phyloP scores from a whole-genome alignment of 2,113 vertebrate species.

The Urocolius indicus region DNA sequence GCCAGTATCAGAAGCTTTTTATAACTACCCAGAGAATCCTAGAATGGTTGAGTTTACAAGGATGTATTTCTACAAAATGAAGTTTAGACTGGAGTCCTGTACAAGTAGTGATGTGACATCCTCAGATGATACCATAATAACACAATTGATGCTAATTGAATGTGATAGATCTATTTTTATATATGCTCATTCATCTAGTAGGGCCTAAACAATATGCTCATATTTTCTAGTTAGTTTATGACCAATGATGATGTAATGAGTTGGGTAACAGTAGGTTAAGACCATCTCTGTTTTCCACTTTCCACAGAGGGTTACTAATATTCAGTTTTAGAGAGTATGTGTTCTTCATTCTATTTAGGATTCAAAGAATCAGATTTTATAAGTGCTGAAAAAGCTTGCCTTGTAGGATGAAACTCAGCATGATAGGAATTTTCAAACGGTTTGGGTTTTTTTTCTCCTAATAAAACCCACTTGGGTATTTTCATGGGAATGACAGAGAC shows the following conservation, averaged over 20 bases:
- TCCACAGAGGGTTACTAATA: neutral
- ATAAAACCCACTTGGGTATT: conserved; percentile 49
- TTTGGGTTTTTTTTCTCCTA: neutral
- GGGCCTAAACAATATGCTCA: neutral
- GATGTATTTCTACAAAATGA: neutral
- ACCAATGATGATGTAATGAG: neutral
- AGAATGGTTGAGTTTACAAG: neutral
- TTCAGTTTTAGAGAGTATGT: neutral
- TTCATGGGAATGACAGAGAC: conserved; percentile 61
- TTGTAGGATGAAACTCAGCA: neutral
- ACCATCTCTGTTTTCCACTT: neutral
- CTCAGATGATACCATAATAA: neutral
- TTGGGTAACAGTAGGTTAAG: neutral
- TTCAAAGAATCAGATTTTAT: neutral
- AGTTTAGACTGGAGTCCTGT: neutral
- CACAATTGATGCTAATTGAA: neutral
- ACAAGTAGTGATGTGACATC: neutral
- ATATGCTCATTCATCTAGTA: neutral
- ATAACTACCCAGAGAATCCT: neutral
- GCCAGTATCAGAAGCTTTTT: neutral
- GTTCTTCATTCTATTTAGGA: neutral
- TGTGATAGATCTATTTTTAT: neutral
- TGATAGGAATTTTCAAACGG: neutral
- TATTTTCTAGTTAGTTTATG: neutral
- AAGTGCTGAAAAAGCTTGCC: neutral